Conservation (phyloP, 1,140 invertebrate species). For the Cotesia glomerata region DNA sequence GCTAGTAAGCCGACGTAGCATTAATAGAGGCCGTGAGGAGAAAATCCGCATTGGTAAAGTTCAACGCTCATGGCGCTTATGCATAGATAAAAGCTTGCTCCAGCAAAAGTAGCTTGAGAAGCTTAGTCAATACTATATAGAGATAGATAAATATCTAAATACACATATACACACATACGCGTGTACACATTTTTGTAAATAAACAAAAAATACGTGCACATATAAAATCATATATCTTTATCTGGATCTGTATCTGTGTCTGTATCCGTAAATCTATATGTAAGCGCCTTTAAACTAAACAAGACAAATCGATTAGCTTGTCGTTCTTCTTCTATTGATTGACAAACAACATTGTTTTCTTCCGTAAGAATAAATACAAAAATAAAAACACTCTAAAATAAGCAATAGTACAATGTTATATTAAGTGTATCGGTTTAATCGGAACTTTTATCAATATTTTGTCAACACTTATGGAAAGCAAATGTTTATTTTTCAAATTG, state of each 20-base stretch:
- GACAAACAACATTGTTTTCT: too few relatives aligned
- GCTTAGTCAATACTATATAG: background rate
- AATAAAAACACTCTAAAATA: too few relatives aligned
- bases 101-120: conserved; percentile 22
- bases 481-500: too few relatives aligned
- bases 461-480: too few relatives aligned
- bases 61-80: conserved; percentile 34
- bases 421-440: too few relatives aligned
- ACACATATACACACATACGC: background rate
- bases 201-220: background rate
- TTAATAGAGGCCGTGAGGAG: conserved; percentile 34
- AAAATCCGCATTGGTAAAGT: conserved; percentile 37
- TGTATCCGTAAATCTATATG: too few relatives aligned
- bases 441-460: too few relatives aligned
- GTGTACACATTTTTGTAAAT: background rate
- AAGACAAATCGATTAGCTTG: too few relatives aligned
- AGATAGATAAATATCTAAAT: background rate
- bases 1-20: conserved; percentile 28
- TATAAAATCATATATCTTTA: background rate
- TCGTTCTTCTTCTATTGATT: too few relatives aligned
- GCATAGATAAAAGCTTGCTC: conserved; percentile 36
- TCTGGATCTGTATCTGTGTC: background rate
- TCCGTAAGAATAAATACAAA: too few relatives aligned
- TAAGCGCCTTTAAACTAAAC: too few relatives aligned
- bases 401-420: too few relatives aligned